A percentile compares a stretch with the other conserved stretches of the same genome.
Evolutionary conservation across 2,113 vertebrate species (phyloP).

Genomic region (Numenius arquata): DNA sequence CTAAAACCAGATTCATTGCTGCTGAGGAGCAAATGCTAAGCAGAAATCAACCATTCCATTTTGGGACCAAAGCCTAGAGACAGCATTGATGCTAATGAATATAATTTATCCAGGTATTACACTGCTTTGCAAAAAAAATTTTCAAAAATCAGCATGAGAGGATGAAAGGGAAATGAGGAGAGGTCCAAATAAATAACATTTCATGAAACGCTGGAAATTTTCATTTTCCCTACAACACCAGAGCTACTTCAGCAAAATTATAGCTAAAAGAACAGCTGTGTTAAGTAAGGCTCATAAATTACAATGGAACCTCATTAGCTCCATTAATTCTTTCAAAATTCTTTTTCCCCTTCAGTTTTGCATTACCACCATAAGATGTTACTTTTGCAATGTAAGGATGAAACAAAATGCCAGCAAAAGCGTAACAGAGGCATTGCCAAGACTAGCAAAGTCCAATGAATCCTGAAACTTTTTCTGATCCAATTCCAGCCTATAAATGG

Average conservation of each 20-base stretch:
- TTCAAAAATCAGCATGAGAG: background rate
- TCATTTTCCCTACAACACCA: background rate
- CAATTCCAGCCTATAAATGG: background rate
- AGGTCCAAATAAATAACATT: background rate
- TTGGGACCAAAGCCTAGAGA: background rate
- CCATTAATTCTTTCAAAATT: background rate
- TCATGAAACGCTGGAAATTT: background rate
- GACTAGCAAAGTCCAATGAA: background rate
- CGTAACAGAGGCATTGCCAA: background rate
- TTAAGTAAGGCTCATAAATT: background rate
- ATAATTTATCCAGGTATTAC: background rate
- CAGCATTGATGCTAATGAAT: background rate
- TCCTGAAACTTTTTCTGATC: constrained; percentile 28
- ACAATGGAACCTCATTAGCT: background rate
- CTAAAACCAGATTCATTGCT: background rate
- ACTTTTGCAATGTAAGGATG: background rate
- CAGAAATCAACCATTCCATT: background rate
- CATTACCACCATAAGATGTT: background rate
- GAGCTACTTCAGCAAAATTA: background rate
- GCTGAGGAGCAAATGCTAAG: background rate
- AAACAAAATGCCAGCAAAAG: background rate
- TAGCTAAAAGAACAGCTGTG: background rate
- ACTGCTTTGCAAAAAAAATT: background rate
- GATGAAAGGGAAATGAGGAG: background rate
- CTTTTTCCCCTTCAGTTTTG: background rate